Percentiles rank a stretch among this genome's conserved stretches.
Evolutionary conservation across 2,797 vertebrate genomes (phyloP).

Genomic region (Sebastes kiyomatsui): DNA sequence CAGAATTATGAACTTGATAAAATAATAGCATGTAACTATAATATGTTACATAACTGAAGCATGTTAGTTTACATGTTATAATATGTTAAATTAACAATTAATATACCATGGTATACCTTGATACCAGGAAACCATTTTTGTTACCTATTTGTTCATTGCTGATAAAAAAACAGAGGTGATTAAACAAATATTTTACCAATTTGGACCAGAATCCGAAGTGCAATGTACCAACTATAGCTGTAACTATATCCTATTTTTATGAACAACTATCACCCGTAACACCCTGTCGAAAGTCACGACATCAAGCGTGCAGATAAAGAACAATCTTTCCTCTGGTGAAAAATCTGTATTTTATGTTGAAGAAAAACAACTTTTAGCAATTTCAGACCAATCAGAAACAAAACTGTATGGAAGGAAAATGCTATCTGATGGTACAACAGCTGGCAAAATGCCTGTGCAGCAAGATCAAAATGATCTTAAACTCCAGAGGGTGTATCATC

Average conservation of each 20-base stretch:
- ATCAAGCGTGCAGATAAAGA: background rate
- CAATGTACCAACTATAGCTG: too few relatives aligned
- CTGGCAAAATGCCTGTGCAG: background rate
- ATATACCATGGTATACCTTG: too few relatives aligned
- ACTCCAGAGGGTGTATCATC: background rate
- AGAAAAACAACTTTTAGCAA: too few relatives aligned
- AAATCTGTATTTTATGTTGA: background rate
- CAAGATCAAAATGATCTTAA: background rate
- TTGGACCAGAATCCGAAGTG: too few relatives aligned
- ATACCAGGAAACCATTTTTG: too few relatives aligned
- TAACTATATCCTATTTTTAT: background rate
- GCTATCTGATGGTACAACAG: background rate
- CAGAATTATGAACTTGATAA: too few relatives aligned
- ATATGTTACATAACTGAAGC: too few relatives aligned
- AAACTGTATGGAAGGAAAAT: background rate
- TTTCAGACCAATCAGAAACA: background rate
- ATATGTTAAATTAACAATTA: too few relatives aligned
- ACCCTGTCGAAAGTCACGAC: background rate
- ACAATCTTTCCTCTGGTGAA: background rate
- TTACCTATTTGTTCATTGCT: too few relatives aligned
- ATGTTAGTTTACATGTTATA: too few relatives aligned
- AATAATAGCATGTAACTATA: too few relatives aligned
- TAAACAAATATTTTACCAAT: rapidly evolving
- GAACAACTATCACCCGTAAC: background rate
- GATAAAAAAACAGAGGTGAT: too few relatives aligned